Percentiles rank a stretch among this genome's conserved stretches.
phyloP scores from a whole-genome alignment of 2,888 invertebrate genomes.

The Eupelmus urozonus region DNA sequence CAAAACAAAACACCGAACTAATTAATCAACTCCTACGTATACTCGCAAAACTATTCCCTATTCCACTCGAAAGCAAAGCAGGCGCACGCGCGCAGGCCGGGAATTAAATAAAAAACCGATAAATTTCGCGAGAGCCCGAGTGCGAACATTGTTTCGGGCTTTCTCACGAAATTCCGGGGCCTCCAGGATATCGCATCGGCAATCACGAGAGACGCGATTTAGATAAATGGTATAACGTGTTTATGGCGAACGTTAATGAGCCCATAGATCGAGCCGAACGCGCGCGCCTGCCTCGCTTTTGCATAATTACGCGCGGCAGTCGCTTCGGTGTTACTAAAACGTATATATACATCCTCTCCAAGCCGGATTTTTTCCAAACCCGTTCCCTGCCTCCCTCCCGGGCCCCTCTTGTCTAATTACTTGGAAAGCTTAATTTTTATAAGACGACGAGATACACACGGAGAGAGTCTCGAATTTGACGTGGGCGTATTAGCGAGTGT shows the following conservation, averaged over 20 bases:
- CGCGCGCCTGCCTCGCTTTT: slow-evolving; percentile 45
- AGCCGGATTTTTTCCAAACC: slow-evolving; percentile 42
- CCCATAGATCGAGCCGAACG: slow-evolving; percentile 47
- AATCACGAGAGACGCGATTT: slow-evolving; percentile 50
- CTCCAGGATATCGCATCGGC: slow-evolving; percentile 36
- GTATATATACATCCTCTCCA: not conserved
- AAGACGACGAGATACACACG: not conserved
- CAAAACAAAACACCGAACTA: too few relatives aligned
- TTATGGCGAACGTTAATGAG: slow-evolving; percentile 53
- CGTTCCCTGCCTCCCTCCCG: slow-evolving; percentile 3
- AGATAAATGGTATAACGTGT: slow-evolving; percentile 55
- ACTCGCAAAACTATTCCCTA: too few relatives aligned
- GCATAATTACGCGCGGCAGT: slow-evolving; percentile 49
- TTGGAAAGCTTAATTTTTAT: slow-evolving; percentile 47
- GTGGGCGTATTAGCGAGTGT: slow-evolving; percentile 44
- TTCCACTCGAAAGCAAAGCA: too few relatives aligned
- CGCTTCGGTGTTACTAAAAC: slow-evolving; percentile 34
- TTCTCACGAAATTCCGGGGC: slow-evolving; percentile 37
- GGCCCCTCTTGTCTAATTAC: slow-evolving; percentile 36
- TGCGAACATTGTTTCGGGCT: slow-evolving; percentile 37
- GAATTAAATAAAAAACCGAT: slow-evolving; percentile 14
- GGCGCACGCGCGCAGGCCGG: not conserved
- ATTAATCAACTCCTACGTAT: too few relatives aligned
- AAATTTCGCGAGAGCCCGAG: slow-evolving; percentile 27
- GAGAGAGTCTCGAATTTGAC: not conserved